Evolutionary conservation across 2,113 vertebrate species (phyloP).

Genomic region (Cariama cristata): DNA sequence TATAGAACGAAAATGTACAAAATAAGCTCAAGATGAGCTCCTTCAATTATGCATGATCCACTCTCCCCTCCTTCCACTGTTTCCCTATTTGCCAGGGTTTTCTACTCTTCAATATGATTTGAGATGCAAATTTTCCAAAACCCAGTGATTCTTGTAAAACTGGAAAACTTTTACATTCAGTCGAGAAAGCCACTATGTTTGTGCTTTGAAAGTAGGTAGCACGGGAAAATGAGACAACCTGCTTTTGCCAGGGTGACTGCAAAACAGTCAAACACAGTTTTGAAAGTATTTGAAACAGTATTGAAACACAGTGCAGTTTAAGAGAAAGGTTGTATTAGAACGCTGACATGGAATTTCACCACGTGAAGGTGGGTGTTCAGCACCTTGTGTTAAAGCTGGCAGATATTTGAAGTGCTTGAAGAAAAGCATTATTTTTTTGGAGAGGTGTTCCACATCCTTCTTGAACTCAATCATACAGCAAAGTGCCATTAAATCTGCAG

Average conservation of each 20-base stretch:
- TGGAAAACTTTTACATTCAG: background rate
- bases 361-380: fast-evolving
- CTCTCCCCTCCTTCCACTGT: background rate
- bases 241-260: background rate
- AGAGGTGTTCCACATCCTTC: background rate
- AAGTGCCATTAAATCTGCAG: background rate
- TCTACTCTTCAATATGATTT: background rate
- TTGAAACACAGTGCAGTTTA: background rate
- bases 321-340: background rate
- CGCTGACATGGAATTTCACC: background rate
- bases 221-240: background rate
- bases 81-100: background rate
- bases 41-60: background rate
- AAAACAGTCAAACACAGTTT: background rate
- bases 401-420: background rate
- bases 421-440: background rate
- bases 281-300: background rate
- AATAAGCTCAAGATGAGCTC: background rate
- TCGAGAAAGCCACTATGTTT: background rate
- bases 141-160: background rate
- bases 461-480: background rate
- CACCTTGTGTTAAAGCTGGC: background rate
- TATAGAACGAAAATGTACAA: background rate
- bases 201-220: background rate
- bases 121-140: background rate